Evolutionary conservation across 2,797 vertebrate genomes (phyloP), one percentile per base, ranked within the genome.

Genomic region (Semaprochilodus insignis): DNA sequence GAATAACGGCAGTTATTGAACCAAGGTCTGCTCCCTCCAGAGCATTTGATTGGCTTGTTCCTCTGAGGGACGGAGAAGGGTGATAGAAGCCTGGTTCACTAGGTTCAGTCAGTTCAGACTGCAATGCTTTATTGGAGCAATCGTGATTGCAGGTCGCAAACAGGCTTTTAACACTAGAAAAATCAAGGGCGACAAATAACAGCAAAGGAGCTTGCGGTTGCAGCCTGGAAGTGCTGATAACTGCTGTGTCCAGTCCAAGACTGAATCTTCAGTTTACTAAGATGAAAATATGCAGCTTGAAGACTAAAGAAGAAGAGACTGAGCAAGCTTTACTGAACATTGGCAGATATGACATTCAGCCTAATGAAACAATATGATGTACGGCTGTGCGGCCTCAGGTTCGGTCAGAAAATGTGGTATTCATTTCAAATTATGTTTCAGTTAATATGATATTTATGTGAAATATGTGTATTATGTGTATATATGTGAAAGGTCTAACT

Each of bases 31-130:
- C 52, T 51, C 14, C 40, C 77, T 60, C 63, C 54, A 13, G 6
- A 7, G 48, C 23, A 25, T 19, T 66, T 76, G 40, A 77, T 84
- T 69, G 40, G 54, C 54, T 23, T 31, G 44, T 36, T 70, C 74
- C 21, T 72, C 60, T 19, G 36, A 21, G 66, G 34, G 34, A 72
- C 73, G 44, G 55, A 31, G 44, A 71, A 75, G 73, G 72, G 27
- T 63, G 27, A 60, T 27, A 52, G 70, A 11, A 69, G 60, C n/a
- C 36, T 16, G 5, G 65, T 59, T 27, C n/a, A 16, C 48, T 17
- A 48, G 36, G 17, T 77, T 19, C 40, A 66, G 11, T 5, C 44
- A 2, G 16, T 65, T 48, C 60, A 65, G 36, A 19, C 60, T 16
- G 60, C n/a, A 48, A 6, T 23, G 17, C 40, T 69, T 69, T 44